phyloP scores from a whole-genome alignment of 2,113 vertebrate species.

The Agapornis roseicollis region DNA sequence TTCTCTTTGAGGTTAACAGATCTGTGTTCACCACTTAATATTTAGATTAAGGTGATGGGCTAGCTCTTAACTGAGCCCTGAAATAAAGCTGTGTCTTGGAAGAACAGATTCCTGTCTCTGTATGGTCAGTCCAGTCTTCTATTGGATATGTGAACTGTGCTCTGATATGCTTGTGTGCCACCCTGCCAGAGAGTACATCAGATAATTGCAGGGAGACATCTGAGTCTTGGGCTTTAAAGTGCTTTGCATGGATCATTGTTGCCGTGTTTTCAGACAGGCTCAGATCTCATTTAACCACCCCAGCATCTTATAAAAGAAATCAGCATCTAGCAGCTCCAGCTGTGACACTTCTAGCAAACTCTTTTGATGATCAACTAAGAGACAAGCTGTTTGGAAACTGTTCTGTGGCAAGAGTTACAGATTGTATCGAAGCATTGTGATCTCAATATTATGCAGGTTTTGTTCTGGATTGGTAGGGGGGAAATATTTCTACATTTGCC shows the following conservation, averaged over 20 bases:
- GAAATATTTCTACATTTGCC: not conserved
- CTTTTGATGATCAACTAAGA: not conserved
- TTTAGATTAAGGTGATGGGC: not conserved
- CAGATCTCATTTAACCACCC: not conserved
- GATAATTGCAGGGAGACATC: not conserved
- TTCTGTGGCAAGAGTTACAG: not conserved
- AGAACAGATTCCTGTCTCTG: not conserved
- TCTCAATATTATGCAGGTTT: not conserved
- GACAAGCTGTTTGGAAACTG: not conserved
- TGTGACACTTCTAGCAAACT: constrained; percentile 41
- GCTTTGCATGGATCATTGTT: rapidly evolving
- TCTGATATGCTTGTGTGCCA: not conserved
- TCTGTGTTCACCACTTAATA: not conserved
- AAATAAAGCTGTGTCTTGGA: not conserved
- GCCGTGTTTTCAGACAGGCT: not conserved
- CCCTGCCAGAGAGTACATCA: not conserved
- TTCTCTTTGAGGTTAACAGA: not conserved
- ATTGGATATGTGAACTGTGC: not conserved
- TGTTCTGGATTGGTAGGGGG: not conserved
- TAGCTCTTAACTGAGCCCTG: not conserved
- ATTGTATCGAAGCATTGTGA: not conserved
- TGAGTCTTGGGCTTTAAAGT: not conserved
- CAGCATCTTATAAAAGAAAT: not conserved
- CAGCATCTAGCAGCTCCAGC: not conserved
- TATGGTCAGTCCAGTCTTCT: not conserved